Percentiles rank a stretch among this genome's conserved stretches.
phyloP scores from a whole-genome alignment of 1,140 invertebrate species.

The Drosophila malerkotliana region DNA sequence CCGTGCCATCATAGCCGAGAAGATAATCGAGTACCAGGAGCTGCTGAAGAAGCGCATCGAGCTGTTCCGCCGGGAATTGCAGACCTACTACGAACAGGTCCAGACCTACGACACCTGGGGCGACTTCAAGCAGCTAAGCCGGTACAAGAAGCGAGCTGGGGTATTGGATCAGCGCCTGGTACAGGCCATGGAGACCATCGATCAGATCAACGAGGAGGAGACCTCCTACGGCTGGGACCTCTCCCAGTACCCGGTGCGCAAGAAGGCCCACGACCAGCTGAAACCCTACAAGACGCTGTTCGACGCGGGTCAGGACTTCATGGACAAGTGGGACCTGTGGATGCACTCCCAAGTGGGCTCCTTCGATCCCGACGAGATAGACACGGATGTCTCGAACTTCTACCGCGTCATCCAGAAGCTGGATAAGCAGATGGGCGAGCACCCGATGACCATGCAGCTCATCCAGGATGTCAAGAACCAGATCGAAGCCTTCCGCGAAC shows the following conservation, averaged over 20 bases:
- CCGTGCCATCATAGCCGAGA: slow-evolving; percentile 90
- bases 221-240: slow-evolving; percentile 94
- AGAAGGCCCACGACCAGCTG: slow-evolving; percentile 89
- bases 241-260: slow-evolving; percentile 94
- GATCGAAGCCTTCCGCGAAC: slow-evolving; percentile 95
- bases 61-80: slow-evolving; percentile 87
- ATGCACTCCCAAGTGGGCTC: slow-evolving; percentile 92
- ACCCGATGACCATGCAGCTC: slow-evolving; percentile 87
- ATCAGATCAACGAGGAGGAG: slow-evolving; percentile 97
- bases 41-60: slow-evolving; percentile 86
- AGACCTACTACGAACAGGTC: slow-evolving; percentile 91
- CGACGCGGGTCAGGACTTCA: slow-evolving; percentile 93
- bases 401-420: slow-evolving; percentile 94
- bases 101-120: slow-evolving; percentile 95
- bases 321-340: slow-evolving; percentile 93
- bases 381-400: slow-evolving; percentile 91
- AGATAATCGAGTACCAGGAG: slow-evolving; percentile 94
- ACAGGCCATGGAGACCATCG: slow-evolving; percentile 91
- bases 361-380: slow-evolving; percentile 95
- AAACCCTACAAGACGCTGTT: slow-evolving; percentile 95
- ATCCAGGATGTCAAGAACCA: slow-evolving; percentile 86
- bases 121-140: slow-evolving; percentile 92
- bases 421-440: slow-evolving; percentile 92
- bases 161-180: slow-evolving; percentile 88
- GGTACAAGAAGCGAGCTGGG: slow-evolving; percentile 93